phyloP scores from a whole-genome alignment of 2,113 vertebrate genomes.

The Ptilorrhoa leucosticta region DNA sequence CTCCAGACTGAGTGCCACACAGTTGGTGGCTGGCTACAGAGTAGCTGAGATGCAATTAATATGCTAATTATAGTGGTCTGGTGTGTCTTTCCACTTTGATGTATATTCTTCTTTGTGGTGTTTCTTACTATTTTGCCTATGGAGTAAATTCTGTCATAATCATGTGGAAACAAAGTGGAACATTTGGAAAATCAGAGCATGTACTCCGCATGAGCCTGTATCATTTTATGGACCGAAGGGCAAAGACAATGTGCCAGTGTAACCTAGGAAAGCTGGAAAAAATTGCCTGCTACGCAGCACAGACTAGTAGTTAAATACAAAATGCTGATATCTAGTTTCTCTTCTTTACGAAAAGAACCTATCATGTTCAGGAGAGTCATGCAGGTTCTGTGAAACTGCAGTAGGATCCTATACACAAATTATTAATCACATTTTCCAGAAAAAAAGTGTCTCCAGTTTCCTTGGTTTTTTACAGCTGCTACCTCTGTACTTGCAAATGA shows the following conservation, averaged over 20 bases:
- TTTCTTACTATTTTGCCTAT: not conserved
- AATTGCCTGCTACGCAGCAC: not conserved
- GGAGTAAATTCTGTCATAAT: conserved; percentile 4
- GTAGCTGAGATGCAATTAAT: not conserved
- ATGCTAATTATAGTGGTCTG: not conserved
- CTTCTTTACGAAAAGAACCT: not conserved
- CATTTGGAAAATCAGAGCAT: not conserved
- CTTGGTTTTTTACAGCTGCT: not conserved
- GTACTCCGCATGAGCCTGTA: not conserved
- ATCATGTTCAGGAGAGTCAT: not conserved
- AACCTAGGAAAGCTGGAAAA: not conserved
- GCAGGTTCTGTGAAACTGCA: not conserved
- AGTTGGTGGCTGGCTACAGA: not conserved
- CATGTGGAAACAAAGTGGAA: not conserved
- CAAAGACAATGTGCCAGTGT: not conserved
- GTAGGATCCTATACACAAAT: not conserved
- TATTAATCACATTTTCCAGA: not conserved
- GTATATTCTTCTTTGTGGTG: not conserved
- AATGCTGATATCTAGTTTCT: not conserved
- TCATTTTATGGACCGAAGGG: not conserved
- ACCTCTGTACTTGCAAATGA: not conserved
- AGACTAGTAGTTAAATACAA: not conserved
- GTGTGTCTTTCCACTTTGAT: conserved; percentile 1
- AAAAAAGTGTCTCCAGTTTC: not conserved
- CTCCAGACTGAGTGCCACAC: not conserved